These are phyloP conservation scores for Solenopsis invicta DNA, from an alignment of 1,140 invertebrate genomes.

Conservation along the genomic window DNA sequence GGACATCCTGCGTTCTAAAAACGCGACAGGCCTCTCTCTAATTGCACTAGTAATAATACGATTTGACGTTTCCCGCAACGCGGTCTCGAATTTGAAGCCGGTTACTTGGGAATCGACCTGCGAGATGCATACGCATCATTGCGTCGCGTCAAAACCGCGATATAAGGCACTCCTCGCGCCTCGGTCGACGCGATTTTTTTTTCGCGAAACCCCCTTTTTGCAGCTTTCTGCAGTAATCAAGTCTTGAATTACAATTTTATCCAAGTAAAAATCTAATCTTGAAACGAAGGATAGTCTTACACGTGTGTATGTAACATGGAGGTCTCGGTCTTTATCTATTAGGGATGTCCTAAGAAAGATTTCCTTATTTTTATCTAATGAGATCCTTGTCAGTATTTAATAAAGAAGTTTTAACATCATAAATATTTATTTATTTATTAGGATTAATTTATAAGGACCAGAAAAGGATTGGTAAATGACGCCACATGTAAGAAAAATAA, in stretches of 20 bases:
- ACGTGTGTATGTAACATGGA: neutral
- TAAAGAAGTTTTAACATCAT: too few relatives aligned
- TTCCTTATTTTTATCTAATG: too few relatives aligned
- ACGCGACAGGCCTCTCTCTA: conserved; percentile 66
- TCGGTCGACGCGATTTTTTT: neutral
- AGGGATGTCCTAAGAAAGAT: too few relatives aligned
- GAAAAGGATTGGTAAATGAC: too few relatives aligned
- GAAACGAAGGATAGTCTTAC: neutral
- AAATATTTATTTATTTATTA: too few relatives aligned
- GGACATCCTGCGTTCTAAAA: conserved; percentile 75
- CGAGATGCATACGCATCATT: neutral
- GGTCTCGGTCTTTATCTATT: too few relatives aligned
- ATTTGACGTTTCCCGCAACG: conserved; percentile 43
- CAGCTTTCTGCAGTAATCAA: neutral
- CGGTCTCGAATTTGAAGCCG: conserved; percentile 29
- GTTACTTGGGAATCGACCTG: conserved; percentile 34
- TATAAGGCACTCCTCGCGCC: neutral
- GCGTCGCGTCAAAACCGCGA: neutral
- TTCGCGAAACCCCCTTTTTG: neutral
- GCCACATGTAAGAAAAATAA: too few relatives aligned
- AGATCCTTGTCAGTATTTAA: too few relatives aligned
- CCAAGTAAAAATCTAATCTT: neutral
- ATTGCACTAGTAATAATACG: conserved; percentile 70
- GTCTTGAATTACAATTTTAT: neutral
- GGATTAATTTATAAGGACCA: too few relatives aligned